Evolutionary conservation across 1,140 invertebrate species (phyloP), one percentile per base, ranked within the genome.

Genomic region (Bombus huntii): DNA sequence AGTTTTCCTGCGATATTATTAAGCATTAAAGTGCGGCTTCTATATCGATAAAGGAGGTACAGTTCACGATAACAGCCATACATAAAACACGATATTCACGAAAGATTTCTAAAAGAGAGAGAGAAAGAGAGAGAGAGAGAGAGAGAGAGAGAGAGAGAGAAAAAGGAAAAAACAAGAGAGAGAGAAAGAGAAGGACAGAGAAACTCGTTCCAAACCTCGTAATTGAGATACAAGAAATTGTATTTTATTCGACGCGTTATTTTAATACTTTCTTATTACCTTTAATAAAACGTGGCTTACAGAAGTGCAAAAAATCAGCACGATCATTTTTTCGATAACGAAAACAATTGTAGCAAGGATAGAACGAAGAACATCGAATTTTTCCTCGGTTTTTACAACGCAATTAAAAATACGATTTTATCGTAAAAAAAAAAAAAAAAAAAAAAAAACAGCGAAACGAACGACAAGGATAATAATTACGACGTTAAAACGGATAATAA

Each of bases 181-280:
- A 59, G 59, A 34, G 34, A 34, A 2, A 39, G n/a, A 39, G 5
- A 9, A 68, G 66, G 34, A 68, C 0, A 65, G 47, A 25, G 31
- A 18, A 57, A 81, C 68, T 62, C 77, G 53, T 74, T 62, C 65
- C 28, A 3, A 22, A 25, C 28, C 31, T 31, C 31, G 59, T 66
- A 85, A 85, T 83, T 70, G 81, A 83, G 74, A 83, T 39, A 70
- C 81, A 83, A 59, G 74, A 77, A 83, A 77, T 53, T 65, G 18
- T 77, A 77, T 70, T 83, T 76, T 47, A 72, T 77, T 31, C 37
- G 39, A 37, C 75, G 28, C 18, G 15, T 15, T 47, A n/a, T 72
- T 62, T 59, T 78, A 68, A 76, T 76, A 57, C 57, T 37, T 65
- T 59, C 81, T 70, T 70, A 53, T 86, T 34, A 34, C 37, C 22